Percentiles rank a stretch among this genome's conserved stretches.
These are phyloP conservation scores for Phoenicopterus ruber DNA, from an alignment of 2,113 vertebrate genomes.

Conservation along the genomic window DNA sequence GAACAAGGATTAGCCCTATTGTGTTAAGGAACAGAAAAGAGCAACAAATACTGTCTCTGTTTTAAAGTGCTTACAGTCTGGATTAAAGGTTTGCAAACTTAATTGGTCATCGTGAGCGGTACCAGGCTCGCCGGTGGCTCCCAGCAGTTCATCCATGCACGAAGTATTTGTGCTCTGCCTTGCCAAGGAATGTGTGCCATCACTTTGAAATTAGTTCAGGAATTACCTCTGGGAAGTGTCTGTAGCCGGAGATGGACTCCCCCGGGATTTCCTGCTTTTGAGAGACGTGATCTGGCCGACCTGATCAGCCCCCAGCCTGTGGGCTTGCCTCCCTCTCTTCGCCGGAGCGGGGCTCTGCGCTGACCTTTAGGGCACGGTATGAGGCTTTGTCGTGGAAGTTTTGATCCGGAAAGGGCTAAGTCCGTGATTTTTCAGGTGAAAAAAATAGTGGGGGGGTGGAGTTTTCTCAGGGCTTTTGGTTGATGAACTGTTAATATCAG, in stretches of 20 bases:
- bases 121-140: slow-evolving; percentile 14
- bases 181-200: slow-evolving; percentile 33
- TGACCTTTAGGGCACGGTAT: not conserved
- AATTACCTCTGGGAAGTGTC: slow-evolving; percentile 20
- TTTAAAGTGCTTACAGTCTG: not conserved
- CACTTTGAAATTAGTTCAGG: not conserved
- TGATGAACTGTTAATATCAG: not conserved
- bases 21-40: slow-evolving; percentile 18
- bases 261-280: not conserved
- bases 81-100: not conserved
- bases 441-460: accelerated
- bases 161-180: slow-evolving; percentile 4
- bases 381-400: not conserved
- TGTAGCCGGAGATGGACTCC: not conserved
- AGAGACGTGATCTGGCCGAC: accelerated
- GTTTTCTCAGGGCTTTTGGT: not conserved
- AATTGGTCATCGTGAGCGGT: not conserved
- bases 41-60: slow-evolving; percentile 1
- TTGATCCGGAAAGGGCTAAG: not conserved
- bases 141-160: not conserved
- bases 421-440: not conserved
- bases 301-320: not conserved
- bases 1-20: not conserved
- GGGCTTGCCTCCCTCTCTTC: not conserved
- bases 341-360: accelerated